A percentile compares a stretch with the other conserved stretches of the same genome.
Evolutionary conservation across 1,140 invertebrate species (phyloP).

Genomic region (Magallana gigas): DNA sequence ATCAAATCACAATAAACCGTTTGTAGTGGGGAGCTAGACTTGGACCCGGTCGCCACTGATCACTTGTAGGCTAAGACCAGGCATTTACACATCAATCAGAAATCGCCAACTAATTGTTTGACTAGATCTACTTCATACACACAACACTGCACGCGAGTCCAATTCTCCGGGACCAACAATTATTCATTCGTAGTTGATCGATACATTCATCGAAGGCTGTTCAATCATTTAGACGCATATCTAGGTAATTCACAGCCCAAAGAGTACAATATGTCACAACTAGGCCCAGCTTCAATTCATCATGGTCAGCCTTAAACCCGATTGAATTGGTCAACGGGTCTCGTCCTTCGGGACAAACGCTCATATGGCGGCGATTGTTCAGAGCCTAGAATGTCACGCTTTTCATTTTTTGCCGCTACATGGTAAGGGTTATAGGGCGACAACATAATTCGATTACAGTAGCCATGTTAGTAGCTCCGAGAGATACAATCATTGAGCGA

Average conservation of each 20-base stretch:
- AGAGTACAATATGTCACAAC: conserved; percentile 35
- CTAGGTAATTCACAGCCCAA: conserved; percentile 21
- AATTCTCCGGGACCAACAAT: conserved; percentile 7
- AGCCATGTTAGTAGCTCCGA: background rate
- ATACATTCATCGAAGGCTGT: conserved; percentile 20
- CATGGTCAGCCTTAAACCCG: background rate
- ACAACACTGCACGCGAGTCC: conserved; percentile 5
- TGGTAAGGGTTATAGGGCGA: background rate
- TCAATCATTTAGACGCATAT: conserved; percentile 19
- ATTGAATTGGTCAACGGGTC: background rate
- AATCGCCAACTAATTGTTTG: conserved; percentile 21
- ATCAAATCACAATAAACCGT: background rate
- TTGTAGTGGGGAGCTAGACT: background rate
- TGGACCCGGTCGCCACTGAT: background rate
- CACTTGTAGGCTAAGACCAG: background rate
- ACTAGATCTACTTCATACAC: conserved; percentile 8
- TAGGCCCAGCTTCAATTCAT: conserved; percentile 9
- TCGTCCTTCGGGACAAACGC: background rate
- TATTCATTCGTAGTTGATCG: conserved; percentile 29
- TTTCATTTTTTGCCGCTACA: background rate
- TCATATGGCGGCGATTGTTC: background rate
- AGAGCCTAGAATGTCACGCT: background rate
- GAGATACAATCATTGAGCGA: background rate
- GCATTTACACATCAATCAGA: conserved; percentile 25
- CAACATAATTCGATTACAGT: background rate